A percentile compares a stretch with the other conserved stretches of the same genome.
Conservation (phyloP, 1,140 invertebrate species). For the Anastrepha ludens region DNA sequence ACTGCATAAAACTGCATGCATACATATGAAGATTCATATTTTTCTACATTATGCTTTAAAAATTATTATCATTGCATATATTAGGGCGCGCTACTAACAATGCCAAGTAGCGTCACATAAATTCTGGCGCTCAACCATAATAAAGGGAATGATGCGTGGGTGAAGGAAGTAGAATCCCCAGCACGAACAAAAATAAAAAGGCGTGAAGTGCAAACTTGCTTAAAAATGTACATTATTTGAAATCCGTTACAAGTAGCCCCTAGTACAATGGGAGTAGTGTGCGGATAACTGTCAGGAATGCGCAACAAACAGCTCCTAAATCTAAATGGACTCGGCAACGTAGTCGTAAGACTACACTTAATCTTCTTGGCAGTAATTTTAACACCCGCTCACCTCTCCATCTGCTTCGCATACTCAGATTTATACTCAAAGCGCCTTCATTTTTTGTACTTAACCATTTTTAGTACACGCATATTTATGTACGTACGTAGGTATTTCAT, state of each 20-base stretch:
- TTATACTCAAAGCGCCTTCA: not conserved
- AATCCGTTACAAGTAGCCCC: not conserved
- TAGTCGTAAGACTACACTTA: not conserved
- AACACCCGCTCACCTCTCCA: not conserved
- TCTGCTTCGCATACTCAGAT: not conserved
- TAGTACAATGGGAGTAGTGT: not conserved
- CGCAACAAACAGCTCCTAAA: constrained; percentile 28
- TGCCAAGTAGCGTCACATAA: constrained; percentile 17
- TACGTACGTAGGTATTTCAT: not conserved
- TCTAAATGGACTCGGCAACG: not conserved
- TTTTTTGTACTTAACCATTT: not conserved
- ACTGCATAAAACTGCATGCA: no score
- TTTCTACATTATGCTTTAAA: not conserved
- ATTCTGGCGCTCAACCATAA: not conserved
- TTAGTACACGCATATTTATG: not conserved
- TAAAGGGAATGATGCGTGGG: not conserved
- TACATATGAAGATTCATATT: no score
- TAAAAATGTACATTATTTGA: constrained; percentile 12
- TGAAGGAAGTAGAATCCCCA: not conserved
- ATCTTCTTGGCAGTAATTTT: not conserved
- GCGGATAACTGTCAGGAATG: not conserved
- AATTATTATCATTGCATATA: constrained; percentile 32
- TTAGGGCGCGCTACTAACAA: not conserved
- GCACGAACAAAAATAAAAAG: not conserved
- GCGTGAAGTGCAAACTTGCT: not conserved